Evolutionary conservation across 2,113 vertebrate species (phyloP), one percentile per base, ranked within the genome.

Genomic region (Chaetops frenatus): DNA sequence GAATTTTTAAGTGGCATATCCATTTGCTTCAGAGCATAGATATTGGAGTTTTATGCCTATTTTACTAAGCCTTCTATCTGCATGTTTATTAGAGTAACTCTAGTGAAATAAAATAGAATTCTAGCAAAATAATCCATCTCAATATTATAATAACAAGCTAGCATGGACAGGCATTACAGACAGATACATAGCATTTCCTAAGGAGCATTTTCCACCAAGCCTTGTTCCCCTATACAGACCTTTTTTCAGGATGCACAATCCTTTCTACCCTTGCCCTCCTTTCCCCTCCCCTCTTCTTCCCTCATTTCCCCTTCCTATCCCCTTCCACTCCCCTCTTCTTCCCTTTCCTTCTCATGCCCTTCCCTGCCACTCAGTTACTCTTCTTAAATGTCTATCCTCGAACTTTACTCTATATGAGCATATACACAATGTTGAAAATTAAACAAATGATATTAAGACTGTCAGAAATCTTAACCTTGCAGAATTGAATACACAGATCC

Each of bases 281-380:
- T 74, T 35, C 36, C n/a, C 6, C 6, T 69, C 5, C 13, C 6
- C 24, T 48, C 27, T 36, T 1, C 24, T 44, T 25, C 35, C 20
- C 25, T 51, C 8, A 12, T 25, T 47, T 35, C 17, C 44, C 17
- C 4, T 2, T 54, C 24, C 58, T 31, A 24, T 44, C 25, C 24
- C 12, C 4, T 48, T 24, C 17, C 6, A 17, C 7, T 24, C 35
- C 21, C 4, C 15, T 36, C 7, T 35, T 17, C 15, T 6, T 31
- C 3, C 7, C 3, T 23, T 40, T 18, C 31, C 27, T 60, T 53
- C 10, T 7, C 15, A 1, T 2, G 11, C 3, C 11, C 27, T n/a
- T 36, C 6, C 7, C 13, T 72, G 45, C 10, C 2, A 0, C 4
- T 57, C 21, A 3, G 10, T 53, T 38, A 35, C 9, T 61, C 13